Percentiles rank a stretch among this genome's conserved stretches.
Conservation (phyloP, 2,888 invertebrate genomes). For the Stenolophus ochropezus region DNA sequence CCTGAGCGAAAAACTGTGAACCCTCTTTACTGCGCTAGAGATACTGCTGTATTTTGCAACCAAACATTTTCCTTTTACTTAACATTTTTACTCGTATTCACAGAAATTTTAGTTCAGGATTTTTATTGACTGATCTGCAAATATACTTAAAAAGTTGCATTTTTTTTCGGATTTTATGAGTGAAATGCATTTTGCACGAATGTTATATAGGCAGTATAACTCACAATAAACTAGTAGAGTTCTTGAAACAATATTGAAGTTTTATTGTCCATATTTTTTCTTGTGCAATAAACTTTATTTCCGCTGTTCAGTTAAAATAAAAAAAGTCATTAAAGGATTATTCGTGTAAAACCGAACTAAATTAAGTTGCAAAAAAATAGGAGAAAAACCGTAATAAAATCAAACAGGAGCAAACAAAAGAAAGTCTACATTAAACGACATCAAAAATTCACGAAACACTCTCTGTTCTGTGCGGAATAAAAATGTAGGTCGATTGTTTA, state of each 20-base stretch:
- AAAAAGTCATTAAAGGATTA: neutral
- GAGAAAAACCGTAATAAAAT: slow-evolving; percentile 9
- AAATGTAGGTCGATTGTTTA: slow-evolving; percentile 49
- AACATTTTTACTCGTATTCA: no score
- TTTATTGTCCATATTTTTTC: neutral
- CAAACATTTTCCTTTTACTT: no score
- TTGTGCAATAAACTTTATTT: neutral
- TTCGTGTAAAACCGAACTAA: slow-evolving; percentile 7
- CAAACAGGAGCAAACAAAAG: slow-evolving; percentile 26
- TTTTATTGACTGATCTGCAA: no score
- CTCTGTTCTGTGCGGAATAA: neutral
- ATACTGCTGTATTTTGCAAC: neutral
- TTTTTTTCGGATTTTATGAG: no score
- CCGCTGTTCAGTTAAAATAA: neutral
- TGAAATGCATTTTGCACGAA: no score
- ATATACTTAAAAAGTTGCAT: no score
- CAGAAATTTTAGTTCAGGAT: no score
- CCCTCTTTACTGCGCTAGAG: neutral
- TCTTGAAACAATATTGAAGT: neutral
- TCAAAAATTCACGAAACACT: slow-evolving; percentile 34
- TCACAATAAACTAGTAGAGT: neutral
- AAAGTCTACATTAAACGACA: slow-evolving; percentile 29
- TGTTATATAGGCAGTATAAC: no score
- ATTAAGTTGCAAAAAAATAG: slow-evolving; percentile 1
- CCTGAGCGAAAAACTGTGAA: neutral